Conservation (phyloP, 2,797 vertebrate species). For the Brachyrhaphis roseni region DNA sequence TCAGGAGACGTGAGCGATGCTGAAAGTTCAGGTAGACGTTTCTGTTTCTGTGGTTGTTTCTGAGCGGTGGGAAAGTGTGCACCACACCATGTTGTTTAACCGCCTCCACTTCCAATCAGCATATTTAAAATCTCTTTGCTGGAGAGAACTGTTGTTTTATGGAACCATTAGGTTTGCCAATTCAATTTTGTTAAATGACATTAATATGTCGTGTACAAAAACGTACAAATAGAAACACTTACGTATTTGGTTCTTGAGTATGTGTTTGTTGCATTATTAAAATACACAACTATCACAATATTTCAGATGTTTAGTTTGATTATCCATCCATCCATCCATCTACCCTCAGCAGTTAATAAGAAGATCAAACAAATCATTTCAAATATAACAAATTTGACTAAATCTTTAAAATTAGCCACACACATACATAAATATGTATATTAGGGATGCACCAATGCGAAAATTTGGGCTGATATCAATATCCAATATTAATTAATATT, state of each 20-base stretch:
- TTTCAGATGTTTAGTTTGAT: neutral
- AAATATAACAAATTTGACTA: no score
- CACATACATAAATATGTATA: no score
- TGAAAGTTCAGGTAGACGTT: neutral
- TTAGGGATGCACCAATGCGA: no score
- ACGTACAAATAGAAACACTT: neutral
- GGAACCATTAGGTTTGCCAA: neutral
- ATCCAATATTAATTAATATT: no score
- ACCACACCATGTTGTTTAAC: neutral
- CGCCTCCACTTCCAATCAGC: neutral
- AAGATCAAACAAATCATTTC: no score
- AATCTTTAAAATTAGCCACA: no score
- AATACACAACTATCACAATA: neutral
- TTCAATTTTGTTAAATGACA: neutral
- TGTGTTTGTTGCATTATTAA: neutral
- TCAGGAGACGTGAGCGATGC: constrained; percentile 3
- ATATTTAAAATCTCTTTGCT: neutral
- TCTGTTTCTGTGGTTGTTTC: neutral
- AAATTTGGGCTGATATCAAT: no score
- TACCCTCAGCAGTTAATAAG: no score
- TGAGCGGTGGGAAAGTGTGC: neutral
- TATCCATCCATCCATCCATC: no score
- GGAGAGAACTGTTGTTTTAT: neutral
- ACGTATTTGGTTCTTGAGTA: neutral
- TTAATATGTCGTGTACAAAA: neutral